These are phyloP conservation scores for Eristalis pertinax DNA, from an alignment of 2,888 invertebrate genomes.

Conservation along the genomic window DNA sequence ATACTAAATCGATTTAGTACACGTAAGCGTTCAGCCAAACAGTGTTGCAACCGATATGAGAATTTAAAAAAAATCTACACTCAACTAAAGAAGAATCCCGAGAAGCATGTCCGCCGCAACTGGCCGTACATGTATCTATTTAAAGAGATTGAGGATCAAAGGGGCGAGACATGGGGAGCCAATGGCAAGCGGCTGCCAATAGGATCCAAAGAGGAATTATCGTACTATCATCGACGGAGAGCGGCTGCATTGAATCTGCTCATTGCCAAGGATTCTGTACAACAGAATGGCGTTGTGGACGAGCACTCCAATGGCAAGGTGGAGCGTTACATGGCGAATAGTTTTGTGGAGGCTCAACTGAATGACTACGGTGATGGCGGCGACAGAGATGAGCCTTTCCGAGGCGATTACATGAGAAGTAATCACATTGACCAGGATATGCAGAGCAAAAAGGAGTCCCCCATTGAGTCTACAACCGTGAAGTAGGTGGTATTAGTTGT, in stretches of 20 bases:
- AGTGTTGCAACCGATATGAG: conserved; percentile 81
- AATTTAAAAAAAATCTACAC: conserved; percentile 81
- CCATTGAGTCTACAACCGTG: conserved; percentile 34
- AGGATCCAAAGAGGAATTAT: conserved; percentile 79
- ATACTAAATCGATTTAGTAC: conserved; percentile 80
- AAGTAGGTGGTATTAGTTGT: conserved; percentile 25
- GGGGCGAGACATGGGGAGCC: conserved; percentile 80
- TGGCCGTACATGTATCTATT: conserved; percentile 81
- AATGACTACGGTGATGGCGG: conserved; percentile 75
- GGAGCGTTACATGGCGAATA: conserved; percentile 80
- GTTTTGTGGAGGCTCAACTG: conserved; percentile 80
- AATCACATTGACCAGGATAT: conserved; percentile 35
- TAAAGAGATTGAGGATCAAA: conserved; percentile 81
- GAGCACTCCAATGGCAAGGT: conserved; percentile 76
- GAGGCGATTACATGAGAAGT: conserved; percentile 39
- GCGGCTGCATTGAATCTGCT: conserved; percentile 78
- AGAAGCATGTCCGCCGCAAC: conserved; percentile 80
- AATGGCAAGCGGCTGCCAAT: conserved; percentile 79
- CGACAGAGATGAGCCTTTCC: conserved; percentile 42
- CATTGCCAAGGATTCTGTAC: conserved; percentile 77
- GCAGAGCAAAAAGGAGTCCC: conserved; percentile 43
- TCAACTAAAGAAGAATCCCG: conserved; percentile 80
- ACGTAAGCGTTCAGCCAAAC: conserved; percentile 80
- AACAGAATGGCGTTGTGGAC: conserved; percentile 73
- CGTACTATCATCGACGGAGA: conserved; percentile 80